Base-by-base conservation (phyloP, 2,113 vertebrate species). In the Orcinus orca region DNA sequence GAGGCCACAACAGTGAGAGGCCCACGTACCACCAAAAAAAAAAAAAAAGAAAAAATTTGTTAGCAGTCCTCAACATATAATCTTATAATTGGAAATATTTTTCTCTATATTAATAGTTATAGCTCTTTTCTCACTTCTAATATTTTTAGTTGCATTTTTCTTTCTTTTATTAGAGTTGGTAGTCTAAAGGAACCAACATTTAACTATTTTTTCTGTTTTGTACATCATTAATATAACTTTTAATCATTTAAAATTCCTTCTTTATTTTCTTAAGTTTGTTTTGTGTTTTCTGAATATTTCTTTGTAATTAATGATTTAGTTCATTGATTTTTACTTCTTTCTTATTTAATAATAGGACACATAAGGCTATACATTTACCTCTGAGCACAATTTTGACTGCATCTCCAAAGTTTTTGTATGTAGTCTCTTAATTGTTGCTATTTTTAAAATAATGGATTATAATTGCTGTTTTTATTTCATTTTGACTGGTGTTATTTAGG, bases 261-360 rank as follows among this genome's bases (percentile, higher is more conserved):
- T 50, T 94, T 86, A 65, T 92, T 93, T 97, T 95, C 44, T 65
- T 85, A 82, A 84, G 25, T 85, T 63, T 81, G 88, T 86, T 96
- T 96, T 94, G 25, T 80, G 26, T 80, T 95, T 96, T 63, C 55
- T 81, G 14, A 94, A 73, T 93, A 33, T 96, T 91, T 96, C 62
- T 88, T 97, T 95, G 44, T 89, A 96, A 95, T 87, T 90, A 38
- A 93, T 93, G 29, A 31, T 8, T 88, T 97, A 88, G 76, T 70
- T 97, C 38, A 96, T 93, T 97, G 92, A 95, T 93, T 96, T 93
- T 95, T 74, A 93, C 93, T 95, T 96, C 33, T 87, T 92, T 80
- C 70, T 97, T 95, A 96, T 96, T 97, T 97, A 89, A 65, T 89
- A 93, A 93, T 90, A 96, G 70, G 74, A 96, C 29, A 88, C 12